Percentiles rank a stretch among this genome's conserved stretches.
phyloP scores from a whole-genome alignment of 2,888 invertebrate species.

The Anarsia innoxiella region DNA sequence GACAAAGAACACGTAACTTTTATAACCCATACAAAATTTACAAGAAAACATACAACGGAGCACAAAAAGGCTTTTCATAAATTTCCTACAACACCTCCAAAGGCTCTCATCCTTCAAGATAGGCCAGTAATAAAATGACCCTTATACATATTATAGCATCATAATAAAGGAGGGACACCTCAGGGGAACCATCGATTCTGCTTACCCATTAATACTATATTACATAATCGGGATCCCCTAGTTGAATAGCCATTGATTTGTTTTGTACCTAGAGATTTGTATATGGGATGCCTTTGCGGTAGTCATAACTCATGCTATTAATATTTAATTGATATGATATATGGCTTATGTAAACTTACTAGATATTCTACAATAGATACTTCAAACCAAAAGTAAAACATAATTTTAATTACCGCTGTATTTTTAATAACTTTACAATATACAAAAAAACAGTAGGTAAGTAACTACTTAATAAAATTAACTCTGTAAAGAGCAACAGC shows the following conservation, averaged over 20 bases:
- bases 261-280: slow-evolving; percentile 17
- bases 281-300: slow-evolving; percentile 6
- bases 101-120: slow-evolving; percentile 49
- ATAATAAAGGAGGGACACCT: slow-evolving; percentile 53
- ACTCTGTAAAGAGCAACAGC: background rate
- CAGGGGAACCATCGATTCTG: slow-evolving; percentile 60
- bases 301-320: slow-evolving; percentile 1
- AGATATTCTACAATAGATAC: no score
- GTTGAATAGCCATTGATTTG: slow-evolving; percentile 22
- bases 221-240: slow-evolving; percentile 32
- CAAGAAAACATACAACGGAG: slow-evolving; percentile 33
- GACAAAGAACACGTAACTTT: no score
- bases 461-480: no score
- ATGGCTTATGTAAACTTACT: no score
- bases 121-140: slow-evolving; percentile 59
- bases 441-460: no score
- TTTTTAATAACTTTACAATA: no score
- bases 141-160: slow-evolving; percentile 60
- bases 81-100: slow-evolving; percentile 44
- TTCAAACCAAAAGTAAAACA: no score
- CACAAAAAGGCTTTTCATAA: slow-evolving; percentile 49
- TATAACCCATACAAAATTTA: slow-evolving; percentile 39
- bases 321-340: no score
- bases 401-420: no score
- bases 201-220: slow-evolving; percentile 59